Evolutionary conservation across 2,113 vertebrate species (phyloP), one percentile per base, ranked within the genome.

Genomic region (Cyprinodon tularosa): DNA sequence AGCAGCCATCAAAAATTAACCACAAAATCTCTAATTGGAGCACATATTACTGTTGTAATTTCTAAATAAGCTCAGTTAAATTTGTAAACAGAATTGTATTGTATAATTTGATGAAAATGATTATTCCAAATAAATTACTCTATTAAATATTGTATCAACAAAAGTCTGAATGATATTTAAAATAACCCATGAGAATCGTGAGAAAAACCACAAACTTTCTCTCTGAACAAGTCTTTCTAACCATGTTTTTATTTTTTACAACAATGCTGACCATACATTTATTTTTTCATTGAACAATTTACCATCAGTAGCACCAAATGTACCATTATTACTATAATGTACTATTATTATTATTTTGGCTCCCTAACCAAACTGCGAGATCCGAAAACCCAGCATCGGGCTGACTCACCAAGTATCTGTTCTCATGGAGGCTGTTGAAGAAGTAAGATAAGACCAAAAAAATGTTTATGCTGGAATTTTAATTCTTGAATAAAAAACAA

Each of bases 191-290:
- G 29, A 45, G 44, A 8, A 8, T 10, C 2, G 44, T 7, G 50
- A 75, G 50, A 37, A 71, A 38, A 47, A 65, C 48, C 42, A 50
- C 53, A 38, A 71, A 71, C 68, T 22, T 36, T 66, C 53, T 29
- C 66, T 40, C 73, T 36, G 37, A 36, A 12, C 20, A 6, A 15
- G 4, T 3, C 22, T 42, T 68, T 47, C 29, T 53, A 44, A 38
- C 44, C 66, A 9, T 50, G 20, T 45, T 9, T 45, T 47, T 29
- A 38, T 14, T 39, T 39, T 69, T 68, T 74, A 29, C 29, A 29
- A 29, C 29, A 29, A 29, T 29, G 29, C 29, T 57, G 15, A 47
- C 11, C 39, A 38, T 64, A 17, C 17, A 39, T 11, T 40, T n/a
- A 36, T 57, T 64, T 57, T 64, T 45, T 77, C 68, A 71, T 39